Percentiles rank a stretch among this genome's conserved stretches.
Conservation (phyloP, 2,797 vertebrate species). For the Masticophis lateralis region DNA sequence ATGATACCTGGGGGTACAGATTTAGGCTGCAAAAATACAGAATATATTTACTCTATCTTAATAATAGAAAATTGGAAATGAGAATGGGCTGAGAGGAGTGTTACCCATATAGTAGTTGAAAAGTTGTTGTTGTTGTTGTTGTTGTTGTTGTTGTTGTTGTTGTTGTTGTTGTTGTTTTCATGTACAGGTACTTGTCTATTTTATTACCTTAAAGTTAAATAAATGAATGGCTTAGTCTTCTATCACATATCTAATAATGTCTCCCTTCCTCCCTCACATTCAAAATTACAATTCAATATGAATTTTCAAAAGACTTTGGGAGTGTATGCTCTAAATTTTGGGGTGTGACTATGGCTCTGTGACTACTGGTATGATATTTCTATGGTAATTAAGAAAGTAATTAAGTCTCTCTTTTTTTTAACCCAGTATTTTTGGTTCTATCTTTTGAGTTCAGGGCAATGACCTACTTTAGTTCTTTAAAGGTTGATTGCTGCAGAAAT, state of each 20-base stretch:
- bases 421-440: not conserved
- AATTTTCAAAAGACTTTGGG: not conserved
- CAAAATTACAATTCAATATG: not conserved
- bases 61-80: not conserved
- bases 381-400: not conserved
- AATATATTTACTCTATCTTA: not conserved
- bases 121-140: not conserved
- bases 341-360: not conserved
- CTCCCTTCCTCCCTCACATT: not conserved
- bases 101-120: not conserved
- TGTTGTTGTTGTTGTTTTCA: not conserved
- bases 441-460: not conserved
- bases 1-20: not conserved
- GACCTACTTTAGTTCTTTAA: not conserved
- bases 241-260: not conserved
- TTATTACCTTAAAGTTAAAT: not conserved
- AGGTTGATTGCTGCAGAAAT: not conserved
- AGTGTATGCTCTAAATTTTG: not conserved
- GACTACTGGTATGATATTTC: not conserved
- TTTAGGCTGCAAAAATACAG: not conserved
- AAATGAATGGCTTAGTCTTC: not conserved
- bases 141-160: not conserved
- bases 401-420: not conserved
- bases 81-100: not conserved
- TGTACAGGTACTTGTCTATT: not conserved